Percentiles rank a stretch among this genome's conserved stretches.
Conservation (phyloP, 2,888 invertebrate species). For the Pecten maximus region DNA sequence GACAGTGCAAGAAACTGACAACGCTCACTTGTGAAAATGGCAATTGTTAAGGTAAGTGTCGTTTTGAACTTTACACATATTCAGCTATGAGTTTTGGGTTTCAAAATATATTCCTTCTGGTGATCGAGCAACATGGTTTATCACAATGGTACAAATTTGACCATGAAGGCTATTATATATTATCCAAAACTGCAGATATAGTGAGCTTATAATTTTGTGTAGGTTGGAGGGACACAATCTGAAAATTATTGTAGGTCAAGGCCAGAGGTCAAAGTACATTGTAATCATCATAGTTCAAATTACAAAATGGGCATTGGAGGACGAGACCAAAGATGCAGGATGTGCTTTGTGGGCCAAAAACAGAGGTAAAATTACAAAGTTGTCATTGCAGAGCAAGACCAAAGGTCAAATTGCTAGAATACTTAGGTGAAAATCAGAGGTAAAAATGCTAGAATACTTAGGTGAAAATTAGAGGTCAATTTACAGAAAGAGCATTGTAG, state of each 20-base stretch:
- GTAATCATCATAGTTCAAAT: too few relatives aligned
- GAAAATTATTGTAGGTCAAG: background rate
- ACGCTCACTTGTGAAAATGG: background rate
- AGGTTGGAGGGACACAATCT: too few relatives aligned
- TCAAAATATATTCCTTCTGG: too few relatives aligned
- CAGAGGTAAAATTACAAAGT: background rate
- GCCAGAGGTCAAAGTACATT: background rate
- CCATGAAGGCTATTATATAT: too few relatives aligned
- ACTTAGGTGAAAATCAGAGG: too few relatives aligned
- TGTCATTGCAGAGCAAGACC: background rate
- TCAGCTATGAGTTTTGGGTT: too few relatives aligned
- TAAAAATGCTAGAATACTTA: background rate
- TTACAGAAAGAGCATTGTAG: too few relatives aligned
- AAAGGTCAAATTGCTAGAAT: background rate
- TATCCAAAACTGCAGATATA: too few relatives aligned
- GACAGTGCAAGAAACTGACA: background rate
- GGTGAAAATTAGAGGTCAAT: background rate
- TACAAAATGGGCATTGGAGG: background rate
- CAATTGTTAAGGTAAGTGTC: background rate
- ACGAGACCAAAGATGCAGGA: background rate
- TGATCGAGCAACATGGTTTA: too few relatives aligned
- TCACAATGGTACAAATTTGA: too few relatives aligned
- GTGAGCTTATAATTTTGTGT: too few relatives aligned
- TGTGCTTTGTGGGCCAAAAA: too few relatives aligned
- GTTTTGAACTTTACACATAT: background rate